phyloP scores from a whole-genome alignment of 2,113 vertebrate genomes.

The Cyanoramphus novaezelandiae region DNA sequence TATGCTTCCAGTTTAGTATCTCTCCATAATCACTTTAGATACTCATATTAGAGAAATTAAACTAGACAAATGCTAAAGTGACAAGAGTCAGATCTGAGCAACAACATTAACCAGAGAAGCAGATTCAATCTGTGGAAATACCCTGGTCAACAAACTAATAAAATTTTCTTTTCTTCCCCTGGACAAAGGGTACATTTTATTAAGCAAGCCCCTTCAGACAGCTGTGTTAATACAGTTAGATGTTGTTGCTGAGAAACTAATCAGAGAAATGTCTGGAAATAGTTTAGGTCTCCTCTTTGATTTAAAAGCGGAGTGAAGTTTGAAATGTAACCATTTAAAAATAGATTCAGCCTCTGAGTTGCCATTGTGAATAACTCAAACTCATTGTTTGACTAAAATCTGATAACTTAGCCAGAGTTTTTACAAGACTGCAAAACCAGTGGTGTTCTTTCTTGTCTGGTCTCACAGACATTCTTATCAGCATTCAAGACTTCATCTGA shows the following conservation, averaged over 20 bases:
- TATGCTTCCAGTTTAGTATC: constrained; percentile 8
- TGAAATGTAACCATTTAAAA: neutral
- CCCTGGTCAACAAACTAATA: constrained; percentile 45
- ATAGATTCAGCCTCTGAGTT: neutral
- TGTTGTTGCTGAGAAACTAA: constrained; percentile 49
- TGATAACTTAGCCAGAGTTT: neutral
- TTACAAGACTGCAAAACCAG: neutral
- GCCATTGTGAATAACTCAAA: neutral
- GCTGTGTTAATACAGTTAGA: constrained; percentile 43
- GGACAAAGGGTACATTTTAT: constrained; percentile 56
- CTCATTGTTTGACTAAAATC: neutral
- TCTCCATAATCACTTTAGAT: constrained; percentile 32
- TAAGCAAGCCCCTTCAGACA: constrained; percentile 9
- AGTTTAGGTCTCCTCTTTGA: neutral
- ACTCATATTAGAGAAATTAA: constrained; percentile 29
- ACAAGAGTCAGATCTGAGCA: constrained; percentile 12
- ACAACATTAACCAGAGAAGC: constrained; percentile 32
- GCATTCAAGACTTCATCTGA: neutral
- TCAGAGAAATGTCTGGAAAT: constrained; percentile 44
- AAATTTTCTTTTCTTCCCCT: constrained; percentile 47
- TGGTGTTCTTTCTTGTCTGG: neutral
- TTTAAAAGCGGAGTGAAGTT: constrained; percentile 7
- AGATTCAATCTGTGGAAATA: constrained; percentile 30
- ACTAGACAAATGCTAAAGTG: neutral
- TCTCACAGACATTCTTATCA: neutral